These are phyloP conservation scores for Tetranychus truncatus DNA, from an alignment of 2,888 invertebrate genomes.

Conservation along the genomic window DNA sequence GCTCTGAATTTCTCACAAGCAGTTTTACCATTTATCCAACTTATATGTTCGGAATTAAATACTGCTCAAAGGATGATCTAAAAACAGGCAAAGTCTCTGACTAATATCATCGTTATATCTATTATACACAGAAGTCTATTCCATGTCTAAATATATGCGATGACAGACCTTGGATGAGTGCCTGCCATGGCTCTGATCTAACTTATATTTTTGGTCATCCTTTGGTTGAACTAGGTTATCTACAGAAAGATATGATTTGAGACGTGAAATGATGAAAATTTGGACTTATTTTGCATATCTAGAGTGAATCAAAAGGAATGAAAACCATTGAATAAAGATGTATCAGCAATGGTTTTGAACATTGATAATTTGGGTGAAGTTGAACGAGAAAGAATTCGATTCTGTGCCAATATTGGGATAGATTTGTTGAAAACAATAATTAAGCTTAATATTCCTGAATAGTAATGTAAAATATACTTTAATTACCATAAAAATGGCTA, in stretches of 20 bases:
- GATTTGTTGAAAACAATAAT: not conserved
- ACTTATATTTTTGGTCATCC: conserved; percentile 17
- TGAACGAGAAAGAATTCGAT: not conserved
- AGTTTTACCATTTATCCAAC: conserved; percentile 5
- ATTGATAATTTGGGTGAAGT: not conserved
- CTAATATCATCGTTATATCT: too few relatives aligned
- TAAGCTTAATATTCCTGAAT: not conserved
- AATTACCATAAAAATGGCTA: too few relatives aligned
- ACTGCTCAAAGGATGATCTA: not conserved
- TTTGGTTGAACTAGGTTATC: conserved; percentile 3
- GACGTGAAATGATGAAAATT: conserved; percentile 15
- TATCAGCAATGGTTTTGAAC: not conserved
- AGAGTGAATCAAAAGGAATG: not conserved
- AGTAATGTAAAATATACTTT: not conserved
- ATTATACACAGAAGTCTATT: too few relatives aligned
- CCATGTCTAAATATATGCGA: not conserved
- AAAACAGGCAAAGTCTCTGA: conserved; percentile 2
- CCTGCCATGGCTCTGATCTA: conserved; percentile 21
- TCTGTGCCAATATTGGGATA: not conserved
- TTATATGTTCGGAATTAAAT: not conserved
- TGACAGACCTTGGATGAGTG: conserved; percentile 19
- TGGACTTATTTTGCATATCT: conserved; percentile 8
- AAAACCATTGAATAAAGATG: not conserved
- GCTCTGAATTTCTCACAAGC: not conserved
- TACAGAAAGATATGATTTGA: not conserved